Base-by-base conservation (phyloP, 2,888 invertebrate genomes). In the Celastrina argiolus region DNA sequence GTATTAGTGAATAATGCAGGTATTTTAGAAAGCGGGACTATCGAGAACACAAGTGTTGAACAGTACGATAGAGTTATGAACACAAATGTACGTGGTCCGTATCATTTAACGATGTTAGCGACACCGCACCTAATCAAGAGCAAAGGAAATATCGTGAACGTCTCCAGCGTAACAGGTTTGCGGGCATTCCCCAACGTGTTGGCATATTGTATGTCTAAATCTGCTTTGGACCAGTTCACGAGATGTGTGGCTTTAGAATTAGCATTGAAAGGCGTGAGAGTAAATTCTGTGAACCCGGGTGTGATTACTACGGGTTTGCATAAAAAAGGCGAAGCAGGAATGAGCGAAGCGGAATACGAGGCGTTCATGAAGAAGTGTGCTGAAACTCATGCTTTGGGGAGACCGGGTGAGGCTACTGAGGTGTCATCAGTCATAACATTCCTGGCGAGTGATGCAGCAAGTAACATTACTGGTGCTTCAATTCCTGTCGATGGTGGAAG, bases 191-290 rank as follows among this genome's bases (percentile, higher is more conserved):
- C 98, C 0, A 95, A 96, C 65, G 94, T 97, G n/a, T 84, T 98
- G 66, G 95, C 97, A 0, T 99, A 99, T 82, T 95, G 95, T 76
- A 95, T 99, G 92, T 97, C 97, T 6, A 99, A 99, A 91, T 92
- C 97, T 56, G 97, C 98, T 5, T 83, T 99, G 7, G 99, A 99
- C 88, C 98, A 99, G 80, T 94, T 99, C 73, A 99, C 99, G 0
- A 93, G 95, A 79, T 98, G 98, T 81, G 92, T 95, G 2, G 97
- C 99, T 7, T 84, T 99, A 28, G 98, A 97, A 77, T 85, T 97
- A 67, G 97, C 94, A 28, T 76, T 92, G 0, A 95, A 95, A 80
- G 94, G 94, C 71, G 96, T 98, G 0, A 92, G 98, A 36, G 97
- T 97, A 0, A 98, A 98, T 83, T 93, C 96, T 65, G 97, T 98